Base-by-base conservation (phyloP, 2,113 vertebrate species). In the Oncorhynchus gorbuscha region DNA sequence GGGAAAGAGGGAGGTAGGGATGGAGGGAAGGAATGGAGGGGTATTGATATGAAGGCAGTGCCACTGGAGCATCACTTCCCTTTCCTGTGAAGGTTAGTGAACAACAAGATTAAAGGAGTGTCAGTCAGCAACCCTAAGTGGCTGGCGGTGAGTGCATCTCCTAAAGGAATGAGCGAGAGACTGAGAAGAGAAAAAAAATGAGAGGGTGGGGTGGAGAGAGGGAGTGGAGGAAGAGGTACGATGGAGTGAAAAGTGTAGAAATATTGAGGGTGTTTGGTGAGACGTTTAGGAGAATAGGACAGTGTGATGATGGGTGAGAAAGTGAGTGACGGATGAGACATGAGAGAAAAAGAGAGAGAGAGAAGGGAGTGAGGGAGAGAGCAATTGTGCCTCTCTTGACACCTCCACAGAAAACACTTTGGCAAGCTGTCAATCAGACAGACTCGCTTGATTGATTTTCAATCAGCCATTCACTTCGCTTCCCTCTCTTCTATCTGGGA, bases 371-470 rank as follows among this genome's bases (percentile, higher is more conserved):
- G 62, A 16, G 39, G 35, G 76, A 35, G 32, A 89, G 86, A 84
- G 86, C 86, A 89, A 90, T 92, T 90, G 92, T 91, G 84, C 87
- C 78, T 85, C 88, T 88, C 85, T 89, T 93, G 93, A 93, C 92
- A 93, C 92, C 87, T 89, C 76, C 86, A 92, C 87, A 91, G 89
- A 92, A 93, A 92, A 91, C 90, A 88, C 86, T 86, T 90, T 89
- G 90, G 88, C 88, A 88, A 84, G 83, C 91, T 92, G 93, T 93
- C 93, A 92, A 89, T 93, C 91, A 90, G 76, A 77, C 62, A 59
- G 81, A 67, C 74, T 86, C 30, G 74, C 83, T 86, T 91, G 93
- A 92, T 92, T 92, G 92, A 92, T 92, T 93, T 91, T 92, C 91
- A 91, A 92, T 92, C 91, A 92, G 89, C 84, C 86, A 86, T 90